A percentile compares a stretch with the other conserved stretches of the same genome.
phyloP scores from a whole-genome alignment of 2,888 invertebrate genomes.

The Atherix ibis region DNA sequence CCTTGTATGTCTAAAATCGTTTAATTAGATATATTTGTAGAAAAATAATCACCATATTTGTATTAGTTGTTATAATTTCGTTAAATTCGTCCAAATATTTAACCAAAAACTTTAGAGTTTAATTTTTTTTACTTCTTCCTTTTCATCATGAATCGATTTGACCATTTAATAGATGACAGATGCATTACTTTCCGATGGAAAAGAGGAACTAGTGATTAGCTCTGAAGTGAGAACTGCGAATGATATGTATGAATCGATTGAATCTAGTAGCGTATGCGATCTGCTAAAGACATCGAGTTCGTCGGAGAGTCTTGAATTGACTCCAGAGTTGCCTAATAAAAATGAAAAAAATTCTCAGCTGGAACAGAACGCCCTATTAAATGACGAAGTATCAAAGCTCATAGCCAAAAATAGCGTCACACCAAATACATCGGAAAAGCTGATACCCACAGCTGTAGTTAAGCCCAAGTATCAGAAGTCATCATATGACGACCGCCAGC shows the following conservation, averaged over 20 bases:
- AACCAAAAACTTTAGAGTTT: too few species aligned
- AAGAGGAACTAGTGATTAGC: conserved; percentile 15
- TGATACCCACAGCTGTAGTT: conserved; percentile 17
- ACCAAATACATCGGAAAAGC: conserved; percentile 7
- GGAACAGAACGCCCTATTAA: background rate
- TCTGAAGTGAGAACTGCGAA: conserved; percentile 5
- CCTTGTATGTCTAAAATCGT: background rate
- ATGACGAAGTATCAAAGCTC: conserved; percentile 7
- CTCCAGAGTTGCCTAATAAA: background rate
- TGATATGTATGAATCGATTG: background rate
- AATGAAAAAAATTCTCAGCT: background rate
- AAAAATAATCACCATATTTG: too few species aligned
- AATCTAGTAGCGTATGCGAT: conserved; percentile 8
- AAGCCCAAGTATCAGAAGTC: conserved; percentile 24
- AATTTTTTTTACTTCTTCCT: background rate
- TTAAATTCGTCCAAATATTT: too few species aligned
- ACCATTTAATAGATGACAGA: conserved; percentile 15
- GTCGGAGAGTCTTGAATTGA: background rate
- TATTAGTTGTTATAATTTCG: too few species aligned
- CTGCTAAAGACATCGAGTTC: conserved; percentile 5
- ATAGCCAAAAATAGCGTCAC: conserved; percentile 4
- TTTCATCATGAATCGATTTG: background rate
- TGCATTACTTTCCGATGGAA: conserved; percentile 17
- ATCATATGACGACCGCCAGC: conserved; percentile 26
- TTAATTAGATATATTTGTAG: background rate